Evolutionary conservation across 1,140 invertebrate species (phyloP).

Genomic region (Holcopasites calliopsidis): DNA sequence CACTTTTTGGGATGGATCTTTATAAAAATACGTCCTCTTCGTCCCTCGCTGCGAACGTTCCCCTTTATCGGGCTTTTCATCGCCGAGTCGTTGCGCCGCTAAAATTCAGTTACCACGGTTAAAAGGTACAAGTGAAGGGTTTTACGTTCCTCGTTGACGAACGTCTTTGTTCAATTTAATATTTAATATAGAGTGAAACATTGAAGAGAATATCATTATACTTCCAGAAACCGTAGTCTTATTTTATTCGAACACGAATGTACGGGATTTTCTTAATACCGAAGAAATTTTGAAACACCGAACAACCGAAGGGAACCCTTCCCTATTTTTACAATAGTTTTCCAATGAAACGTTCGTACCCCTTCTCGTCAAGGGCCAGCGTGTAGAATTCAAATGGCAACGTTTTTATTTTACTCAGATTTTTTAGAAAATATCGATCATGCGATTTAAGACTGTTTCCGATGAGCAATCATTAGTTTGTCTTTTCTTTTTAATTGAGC

Average conservation of each 20-base stretch:
- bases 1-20: conserved; percentile 88
- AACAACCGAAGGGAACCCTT: neutral
- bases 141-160: neutral
- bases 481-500: too few species aligned
- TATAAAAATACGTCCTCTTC: conserved; percentile 89
- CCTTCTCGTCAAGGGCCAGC: neutral
- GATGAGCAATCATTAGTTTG: too few species aligned
- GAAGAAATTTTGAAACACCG: neutral
- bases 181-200: neutral
- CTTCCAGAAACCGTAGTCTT: too few species aligned
- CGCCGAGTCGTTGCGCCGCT: conserved; percentile 36
- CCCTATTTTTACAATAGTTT: neutral
- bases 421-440: too few species aligned
- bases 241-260: neutral
- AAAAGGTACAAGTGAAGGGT: neutral
- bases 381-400: neutral
- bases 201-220: too few species aligned
- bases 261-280: neutral
- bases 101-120: conserved; percentile 40
- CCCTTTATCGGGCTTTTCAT: conserved; percentile 63
- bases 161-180: neutral
- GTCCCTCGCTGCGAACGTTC: conserved; percentile 86
- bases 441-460: too few species aligned
- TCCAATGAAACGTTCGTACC: neutral
- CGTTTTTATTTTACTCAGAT: too few species aligned